A percentile compares a stretch with the other conserved stretches of the same genome.
phyloP scores from a whole-genome alignment of 2,888 invertebrate species.

The Amphipoea lucens region DNA sequence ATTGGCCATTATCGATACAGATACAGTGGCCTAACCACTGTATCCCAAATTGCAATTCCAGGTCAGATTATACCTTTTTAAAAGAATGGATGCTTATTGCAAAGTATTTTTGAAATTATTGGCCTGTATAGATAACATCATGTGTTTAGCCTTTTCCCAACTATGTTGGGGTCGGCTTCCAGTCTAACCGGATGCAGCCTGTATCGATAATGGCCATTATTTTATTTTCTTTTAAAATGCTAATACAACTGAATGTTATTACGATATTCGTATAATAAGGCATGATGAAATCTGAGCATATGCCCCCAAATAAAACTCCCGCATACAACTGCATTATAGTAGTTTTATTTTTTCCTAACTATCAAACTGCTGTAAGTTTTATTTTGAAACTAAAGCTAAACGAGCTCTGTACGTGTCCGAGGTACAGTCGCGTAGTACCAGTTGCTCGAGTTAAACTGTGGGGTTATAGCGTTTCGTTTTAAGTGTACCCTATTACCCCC shows the following conservation, averaged over 20 bases:
- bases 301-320: conserved; percentile 35
- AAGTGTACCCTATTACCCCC: conserved; percentile 58
- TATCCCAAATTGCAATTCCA: too few species aligned
- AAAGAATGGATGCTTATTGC: conserved; percentile 23
- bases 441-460: conserved; percentile 64
- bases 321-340: conserved; percentile 41
- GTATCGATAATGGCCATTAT: not conserved
- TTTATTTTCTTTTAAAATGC: conserved; percentile 15
- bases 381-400: conserved; percentile 64
- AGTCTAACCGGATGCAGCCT: not conserved
- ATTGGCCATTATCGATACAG: not conserved
- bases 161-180: not conserved
- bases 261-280: conserved; percentile 18
- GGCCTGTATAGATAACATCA: not conserved
- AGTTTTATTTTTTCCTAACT: conserved; percentile 49
- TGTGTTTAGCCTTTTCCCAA: not conserved
- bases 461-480: conserved; percentile 58
- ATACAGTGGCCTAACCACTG: not conserved
- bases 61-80: conserved; percentile 3
- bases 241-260: not conserved
- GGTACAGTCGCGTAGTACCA: conserved; percentile 56
- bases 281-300: conserved; percentile 14
- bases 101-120: not conserved
- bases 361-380: conserved; percentile 60
- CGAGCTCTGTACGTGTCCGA: conserved; percentile 64